These are phyloP conservation scores for Saccostrea cuccullata DNA, from an alignment of 1,140 invertebrate species.

Conservation along the genomic window DNA sequence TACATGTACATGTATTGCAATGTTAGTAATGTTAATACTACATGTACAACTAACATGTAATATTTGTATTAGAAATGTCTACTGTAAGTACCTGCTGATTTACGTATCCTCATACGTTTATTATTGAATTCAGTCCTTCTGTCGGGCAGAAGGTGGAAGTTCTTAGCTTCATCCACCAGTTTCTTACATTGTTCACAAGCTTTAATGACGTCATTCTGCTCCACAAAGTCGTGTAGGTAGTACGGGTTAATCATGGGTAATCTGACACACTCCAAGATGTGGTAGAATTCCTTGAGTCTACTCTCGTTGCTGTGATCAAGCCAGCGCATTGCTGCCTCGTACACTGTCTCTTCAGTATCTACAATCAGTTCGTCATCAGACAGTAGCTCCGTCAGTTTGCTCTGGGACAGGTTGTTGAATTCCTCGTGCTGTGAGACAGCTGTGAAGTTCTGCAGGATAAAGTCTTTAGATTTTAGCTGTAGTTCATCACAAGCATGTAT, in stretches of 20 bases:
- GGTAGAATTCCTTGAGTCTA: constrained; percentile 60
- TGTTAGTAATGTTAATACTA: no score
- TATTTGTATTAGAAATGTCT: no score
- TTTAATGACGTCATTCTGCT: constrained; percentile 75
- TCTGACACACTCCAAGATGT: constrained; percentile 80
- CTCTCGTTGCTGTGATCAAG: constrained; percentile 76
- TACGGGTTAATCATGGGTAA: constrained; percentile 81
- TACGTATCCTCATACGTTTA: constrained; percentile 76
- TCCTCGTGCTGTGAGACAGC: constrained; percentile 79
- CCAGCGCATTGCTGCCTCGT: constrained; percentile 80
- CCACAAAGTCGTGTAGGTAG: constrained; percentile 81
- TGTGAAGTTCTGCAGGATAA: constrained; percentile 71
- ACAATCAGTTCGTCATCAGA: constrained; percentile 80
- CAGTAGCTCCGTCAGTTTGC: constrained; percentile 80
- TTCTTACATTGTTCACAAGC: constrained; percentile 72
- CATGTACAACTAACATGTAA: no score
- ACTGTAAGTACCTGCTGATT: constrained; percentile 67
- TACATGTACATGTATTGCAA: no score
- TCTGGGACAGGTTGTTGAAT: constrained; percentile 78
- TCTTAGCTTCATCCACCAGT: constrained; percentile 80
- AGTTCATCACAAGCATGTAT: constrained; percentile 80
- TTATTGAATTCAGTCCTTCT: constrained; percentile 76
- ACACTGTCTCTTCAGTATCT: constrained; percentile 81
- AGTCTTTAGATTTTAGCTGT: constrained; percentile 79
- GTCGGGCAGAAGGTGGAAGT: constrained; percentile 81